Conservation (phyloP, 2,888 invertebrate genomes). For the Meghimatium bilineatum region DNA sequence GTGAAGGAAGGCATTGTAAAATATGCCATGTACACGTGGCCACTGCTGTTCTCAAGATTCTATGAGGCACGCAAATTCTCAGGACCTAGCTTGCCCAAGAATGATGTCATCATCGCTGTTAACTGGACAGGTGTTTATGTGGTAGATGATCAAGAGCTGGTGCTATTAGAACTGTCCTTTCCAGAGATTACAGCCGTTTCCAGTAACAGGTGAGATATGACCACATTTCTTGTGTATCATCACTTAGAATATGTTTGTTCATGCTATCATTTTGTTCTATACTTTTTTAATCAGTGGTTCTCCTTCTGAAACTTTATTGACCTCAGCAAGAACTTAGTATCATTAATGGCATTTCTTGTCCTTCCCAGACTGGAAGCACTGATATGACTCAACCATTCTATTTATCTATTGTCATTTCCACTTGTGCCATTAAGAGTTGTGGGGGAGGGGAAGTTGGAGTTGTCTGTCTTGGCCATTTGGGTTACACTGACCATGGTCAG, state of each 20-base stretch:
- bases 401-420: no score
- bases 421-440: no score
- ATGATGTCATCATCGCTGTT: slow-evolving; percentile 99
- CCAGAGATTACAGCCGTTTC: slow-evolving; percentile 96
- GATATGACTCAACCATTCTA: no score
- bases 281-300: no score
- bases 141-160: slow-evolving; percentile 99
- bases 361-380: no score
- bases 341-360: no score
- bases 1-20: slow-evolving; percentile 91
- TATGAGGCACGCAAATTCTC: slow-evolving; percentile 93
- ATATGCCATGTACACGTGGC: slow-evolving; percentile 99
- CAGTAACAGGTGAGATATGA: slow-evolving; percentile 72
- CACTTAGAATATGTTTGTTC: neutral
- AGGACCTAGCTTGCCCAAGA: slow-evolving; percentile 98
- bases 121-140: slow-evolving; percentile 99
- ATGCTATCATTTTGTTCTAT: no score
- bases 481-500: no score
- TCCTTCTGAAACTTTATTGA: no score
- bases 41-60: slow-evolving; percentile 95
- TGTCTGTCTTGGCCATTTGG: no score
- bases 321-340: no score
- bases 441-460: no score
- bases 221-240: neutral
- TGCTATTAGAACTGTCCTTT: slow-evolving; percentile 95